These are phyloP conservation scores for Gerris lacustris DNA, from an alignment of 2,888 invertebrate species.

Conservation along the genomic window DNA sequence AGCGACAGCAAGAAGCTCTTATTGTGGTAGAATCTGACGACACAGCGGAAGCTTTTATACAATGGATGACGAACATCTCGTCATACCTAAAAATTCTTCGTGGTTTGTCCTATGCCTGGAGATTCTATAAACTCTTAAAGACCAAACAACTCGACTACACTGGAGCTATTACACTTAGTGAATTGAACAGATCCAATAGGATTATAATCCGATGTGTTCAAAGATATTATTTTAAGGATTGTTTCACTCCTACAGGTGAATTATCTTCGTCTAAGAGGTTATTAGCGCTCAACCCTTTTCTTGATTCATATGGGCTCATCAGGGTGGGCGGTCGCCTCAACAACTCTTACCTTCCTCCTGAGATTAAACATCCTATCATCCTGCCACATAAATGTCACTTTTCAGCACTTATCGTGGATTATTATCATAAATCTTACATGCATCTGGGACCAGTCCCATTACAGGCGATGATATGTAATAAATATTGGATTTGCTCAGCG, in stretches of 20 bases:
- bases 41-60: neutral
- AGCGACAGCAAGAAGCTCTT: neutral
- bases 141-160: neutral
- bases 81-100: neutral
- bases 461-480: neutral
- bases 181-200: neutral
- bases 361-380: conserved; percentile 17
- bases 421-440: conserved; percentile 17
- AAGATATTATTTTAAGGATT: neutral
- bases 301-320: conserved; percentile 13
- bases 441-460: conserved; percentile 15
- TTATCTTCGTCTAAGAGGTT: conserved; percentile 2
- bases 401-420: conserved; percentile 18
- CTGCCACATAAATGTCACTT: conserved; percentile 12
- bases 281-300: conserved; percentile 7
- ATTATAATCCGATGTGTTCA: neutral
- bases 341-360: conserved; percentile 6
- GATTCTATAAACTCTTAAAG: neutral
- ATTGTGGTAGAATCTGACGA: neutral
- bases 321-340: conserved; percentile 21
- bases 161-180: neutral
- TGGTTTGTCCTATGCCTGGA: neutral
- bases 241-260: neutral
- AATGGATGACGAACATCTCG: neutral
- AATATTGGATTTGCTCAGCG: conserved; percentile 17